Conservation (phyloP, 2,888 invertebrate species). For the Ceramica pisi region DNA sequence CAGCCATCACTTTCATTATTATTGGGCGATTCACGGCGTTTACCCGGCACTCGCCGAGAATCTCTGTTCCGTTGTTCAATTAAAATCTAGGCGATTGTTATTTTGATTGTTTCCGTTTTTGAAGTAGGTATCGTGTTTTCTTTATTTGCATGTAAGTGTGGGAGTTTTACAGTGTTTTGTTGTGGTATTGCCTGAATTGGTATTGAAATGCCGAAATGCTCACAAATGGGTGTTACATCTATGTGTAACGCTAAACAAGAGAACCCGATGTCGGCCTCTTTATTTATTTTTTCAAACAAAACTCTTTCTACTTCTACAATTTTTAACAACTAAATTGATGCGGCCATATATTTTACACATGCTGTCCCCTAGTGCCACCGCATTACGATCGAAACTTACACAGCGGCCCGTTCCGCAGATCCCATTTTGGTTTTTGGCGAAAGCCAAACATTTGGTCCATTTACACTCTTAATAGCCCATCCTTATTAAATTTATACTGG, state of each 20-base stretch:
- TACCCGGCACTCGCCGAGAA: slow-evolving; percentile 85
- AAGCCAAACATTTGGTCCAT: slow-evolving; percentile 86
- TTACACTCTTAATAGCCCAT: slow-evolving; percentile 86
- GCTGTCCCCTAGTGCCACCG: slow-evolving; percentile 57
- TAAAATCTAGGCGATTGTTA: slow-evolving; percentile 86
- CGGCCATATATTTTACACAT: slow-evolving; percentile 46
- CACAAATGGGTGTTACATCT: background rate
- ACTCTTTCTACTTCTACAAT: background rate
- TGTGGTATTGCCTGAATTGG: background rate
- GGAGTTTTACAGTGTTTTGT: background rate
- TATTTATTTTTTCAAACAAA: background rate
- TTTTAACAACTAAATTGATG: slow-evolving; percentile 38
- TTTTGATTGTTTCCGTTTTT: slow-evolving; percentile 78
- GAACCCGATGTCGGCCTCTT: background rate
- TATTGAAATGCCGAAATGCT: background rate
- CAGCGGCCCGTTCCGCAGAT: slow-evolving; percentile 73
- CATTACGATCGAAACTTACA: slow-evolving; percentile 75
- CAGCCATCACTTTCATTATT: slow-evolving; percentile 91
- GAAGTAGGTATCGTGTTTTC: slow-evolving; percentile 40
- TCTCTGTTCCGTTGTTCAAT: slow-evolving; percentile 87
- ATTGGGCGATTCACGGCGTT: slow-evolving; percentile 91
- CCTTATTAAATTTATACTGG: slow-evolving; percentile 89
- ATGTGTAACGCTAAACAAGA: background rate
- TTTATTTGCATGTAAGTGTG: slow-evolving; percentile 15
- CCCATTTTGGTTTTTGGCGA: slow-evolving; percentile 88